Percentiles rank a stretch among this genome's conserved stretches.
Conservation (phyloP, 2,797 vertebrate species). For the Enteromius treurensis region DNA sequence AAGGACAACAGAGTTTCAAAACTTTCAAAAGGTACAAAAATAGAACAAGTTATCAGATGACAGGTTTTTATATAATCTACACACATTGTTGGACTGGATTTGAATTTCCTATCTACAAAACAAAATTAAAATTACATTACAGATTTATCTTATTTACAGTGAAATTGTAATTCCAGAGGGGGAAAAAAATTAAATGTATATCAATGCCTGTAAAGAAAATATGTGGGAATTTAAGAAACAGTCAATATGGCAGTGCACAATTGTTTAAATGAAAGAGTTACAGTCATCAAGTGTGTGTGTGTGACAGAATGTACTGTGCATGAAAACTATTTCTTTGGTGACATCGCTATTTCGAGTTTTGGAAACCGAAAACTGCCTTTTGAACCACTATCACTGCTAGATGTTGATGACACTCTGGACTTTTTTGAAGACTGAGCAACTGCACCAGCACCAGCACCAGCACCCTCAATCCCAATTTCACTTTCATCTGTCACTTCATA, state of each 20-base stretch:
- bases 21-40: slow-evolving; percentile 70
- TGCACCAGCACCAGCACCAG: slow-evolving; percentile 66
- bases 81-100: slow-evolving; percentile 70
- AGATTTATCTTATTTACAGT: slow-evolving; percentile 85
- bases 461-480: slow-evolving; percentile 75
- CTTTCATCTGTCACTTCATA: slow-evolving; percentile 91
- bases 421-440: slow-evolving; percentile 78
- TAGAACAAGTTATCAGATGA: slow-evolving; percentile 71
- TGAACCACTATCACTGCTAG: slow-evolving; percentile 86
- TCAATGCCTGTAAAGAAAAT: slow-evolving; percentile 34
- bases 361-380: slow-evolving; percentile 81
- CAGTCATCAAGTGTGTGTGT: slow-evolving; percentile 43
- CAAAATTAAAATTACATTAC: slow-evolving; percentile 78
- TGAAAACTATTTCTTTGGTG: slow-evolving; percentile 81
- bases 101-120: slow-evolving; percentile 83
- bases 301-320: slow-evolving; percentile 5
- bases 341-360: slow-evolving; percentile 80
- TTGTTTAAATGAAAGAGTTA: slow-evolving; percentile 42
- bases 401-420: slow-evolving; percentile 85
- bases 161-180: slow-evolving; percentile 66
- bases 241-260: slow-evolving; percentile 52
- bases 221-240: slow-evolving; percentile 58
- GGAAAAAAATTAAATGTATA: slow-evolving; percentile 34
- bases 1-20: slow-evolving; percentile 63
- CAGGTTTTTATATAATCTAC: slow-evolving; percentile 59